These are phyloP conservation scores for Dendrolimus kikuchii DNA, from an alignment of 1,140 invertebrate species.

Conservation along the genomic window DNA sequence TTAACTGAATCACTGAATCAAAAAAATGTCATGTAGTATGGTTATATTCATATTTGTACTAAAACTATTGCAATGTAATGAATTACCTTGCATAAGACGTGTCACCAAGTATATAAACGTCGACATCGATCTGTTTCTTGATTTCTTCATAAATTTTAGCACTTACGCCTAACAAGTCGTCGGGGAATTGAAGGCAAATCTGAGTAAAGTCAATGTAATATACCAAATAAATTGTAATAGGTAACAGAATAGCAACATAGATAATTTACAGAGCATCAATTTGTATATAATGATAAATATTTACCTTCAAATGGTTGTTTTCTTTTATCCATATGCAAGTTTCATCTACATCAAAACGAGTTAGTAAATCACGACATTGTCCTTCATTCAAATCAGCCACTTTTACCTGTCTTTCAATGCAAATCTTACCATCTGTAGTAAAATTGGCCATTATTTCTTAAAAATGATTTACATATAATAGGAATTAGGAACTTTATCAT, in stretches of 20 bases:
- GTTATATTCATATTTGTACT: background rate
- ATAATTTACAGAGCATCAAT: conserved; percentile 9
- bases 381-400: conserved; percentile 11
- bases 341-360: conserved; percentile 36
- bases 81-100: conserved; percentile 91
- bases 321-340: conserved; percentile 78
- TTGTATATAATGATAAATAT: conserved; percentile 18
- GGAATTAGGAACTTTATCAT: background rate
- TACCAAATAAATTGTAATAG: background rate
- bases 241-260: conserved; percentile 12
- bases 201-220: conserved; percentile 21
- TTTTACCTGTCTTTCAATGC: conserved; percentile 45
- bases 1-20: too few relatives aligned
- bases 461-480: background rate
- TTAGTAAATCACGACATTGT: conserved; percentile 29
- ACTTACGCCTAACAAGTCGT: conserved; percentile 82
- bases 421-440: conserved; percentile 52
- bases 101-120: conserved; percentile 91
- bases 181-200: conserved; percentile 95
- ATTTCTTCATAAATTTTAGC: conserved; percentile 78
- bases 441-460: conserved; percentile 46
- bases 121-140: conserved; percentile 71
- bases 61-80: conserved; percentile 1
- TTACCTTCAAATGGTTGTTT: conserved; percentile 78
- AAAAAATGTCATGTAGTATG: too few relatives aligned